These are phyloP conservation scores for Uloborus plumipes DNA, from an alignment of 2,888 invertebrate species.

Conservation along the genomic window DNA sequence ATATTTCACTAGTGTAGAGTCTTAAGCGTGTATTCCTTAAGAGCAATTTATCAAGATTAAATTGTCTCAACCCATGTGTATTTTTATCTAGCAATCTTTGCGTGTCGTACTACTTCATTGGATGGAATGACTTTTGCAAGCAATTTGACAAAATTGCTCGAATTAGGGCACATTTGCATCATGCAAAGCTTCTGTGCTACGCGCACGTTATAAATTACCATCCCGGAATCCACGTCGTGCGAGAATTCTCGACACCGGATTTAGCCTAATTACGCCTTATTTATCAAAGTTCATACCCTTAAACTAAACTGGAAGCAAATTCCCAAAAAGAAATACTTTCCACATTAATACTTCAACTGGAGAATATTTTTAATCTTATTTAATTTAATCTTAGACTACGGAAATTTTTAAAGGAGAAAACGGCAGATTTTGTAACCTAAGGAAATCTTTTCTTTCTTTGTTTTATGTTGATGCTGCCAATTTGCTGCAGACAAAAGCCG, in stretches of 20 bases:
- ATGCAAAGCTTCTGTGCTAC: background rate
- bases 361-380: background rate
- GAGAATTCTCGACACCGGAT: constrained; percentile 29
- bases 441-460: constrained; percentile 6
- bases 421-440: constrained; percentile 2
- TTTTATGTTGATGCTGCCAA: constrained; percentile 20
- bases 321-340: background rate
- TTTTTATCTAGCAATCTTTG: background rate
- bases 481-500: constrained; percentile 30
- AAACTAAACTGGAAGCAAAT: constrained; percentile 12
- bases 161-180: constrained; percentile 5
- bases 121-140: constrained; percentile 13
- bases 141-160: constrained; percentile 43
- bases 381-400: background rate
- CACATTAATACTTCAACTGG: background rate
- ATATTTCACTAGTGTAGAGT: too few relatives aligned
- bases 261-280: constrained; percentile 36
- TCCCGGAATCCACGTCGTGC: constrained; percentile 9
- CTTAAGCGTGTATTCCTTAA: too few relatives aligned
- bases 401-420: background rate
- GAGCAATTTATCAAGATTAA: constrained; percentile 26
- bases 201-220: constrained; percentile 42
- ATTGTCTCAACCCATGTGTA: constrained; percentile 12
- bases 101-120: constrained; percentile 9
- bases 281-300: constrained; percentile 25